Percentiles rank a stretch among this genome's conserved stretches.
Evolutionary conservation across 2,113 vertebrate species (phyloP).

Genomic region (Sula dactylatra): DNA sequence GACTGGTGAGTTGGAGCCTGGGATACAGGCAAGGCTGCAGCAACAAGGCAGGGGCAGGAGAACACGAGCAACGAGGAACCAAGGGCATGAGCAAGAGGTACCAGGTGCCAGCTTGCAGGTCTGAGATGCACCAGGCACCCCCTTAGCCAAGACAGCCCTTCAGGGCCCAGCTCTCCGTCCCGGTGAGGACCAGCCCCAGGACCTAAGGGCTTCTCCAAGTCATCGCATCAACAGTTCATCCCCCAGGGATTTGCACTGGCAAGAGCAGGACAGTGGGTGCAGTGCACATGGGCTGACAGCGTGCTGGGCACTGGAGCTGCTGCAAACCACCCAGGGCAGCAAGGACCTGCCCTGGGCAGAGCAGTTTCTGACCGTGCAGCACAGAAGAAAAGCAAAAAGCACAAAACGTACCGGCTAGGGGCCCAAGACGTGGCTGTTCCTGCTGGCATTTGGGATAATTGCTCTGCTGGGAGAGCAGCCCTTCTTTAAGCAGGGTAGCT

Average conservation of each 20-base stretch:
- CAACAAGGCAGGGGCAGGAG: background rate
- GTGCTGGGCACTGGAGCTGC: background rate
- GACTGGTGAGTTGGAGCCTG: rapidly evolving
- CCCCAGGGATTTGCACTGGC: background rate
- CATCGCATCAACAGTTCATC: background rate
- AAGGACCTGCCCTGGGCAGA: rapidly evolving
- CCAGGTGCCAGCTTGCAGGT: background rate
- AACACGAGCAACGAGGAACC: background rate
- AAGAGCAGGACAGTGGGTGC: background rate
- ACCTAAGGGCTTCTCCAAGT: background rate
- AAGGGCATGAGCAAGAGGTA: background rate
- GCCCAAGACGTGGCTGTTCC: background rate
- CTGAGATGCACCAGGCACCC: background rate
- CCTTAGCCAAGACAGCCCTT: background rate
- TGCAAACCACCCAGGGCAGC: background rate
- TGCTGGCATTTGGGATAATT: background rate
- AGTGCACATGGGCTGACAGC: rapidly evolving
- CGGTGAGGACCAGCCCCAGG: background rate
- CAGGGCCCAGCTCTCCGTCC: rapidly evolving
- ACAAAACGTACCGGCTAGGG: background rate
- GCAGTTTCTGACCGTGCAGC: rapidly evolving
- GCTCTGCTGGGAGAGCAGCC: background rate
- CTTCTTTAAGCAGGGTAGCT: background rate
- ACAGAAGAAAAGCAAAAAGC: background rate
- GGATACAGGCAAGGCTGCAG: background rate